A percentile compares a stretch with the other conserved stretches of the same genome.
Evolutionary conservation across 2,888 invertebrate species (phyloP).

Genomic region (Siphonodentalium dalli): DNA sequence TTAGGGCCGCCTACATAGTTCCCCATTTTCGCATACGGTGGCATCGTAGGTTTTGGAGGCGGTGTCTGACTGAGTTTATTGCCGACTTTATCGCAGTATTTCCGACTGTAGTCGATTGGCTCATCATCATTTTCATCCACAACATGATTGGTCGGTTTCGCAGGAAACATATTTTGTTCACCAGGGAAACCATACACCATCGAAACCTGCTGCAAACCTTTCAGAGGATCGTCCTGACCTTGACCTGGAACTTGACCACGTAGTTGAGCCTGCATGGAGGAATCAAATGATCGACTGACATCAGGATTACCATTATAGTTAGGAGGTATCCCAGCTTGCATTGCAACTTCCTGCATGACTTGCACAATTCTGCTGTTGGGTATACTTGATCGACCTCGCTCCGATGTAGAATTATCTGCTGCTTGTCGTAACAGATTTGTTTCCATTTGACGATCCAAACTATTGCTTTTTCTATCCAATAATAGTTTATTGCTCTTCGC

Average conservation of each 20-base stretch:
- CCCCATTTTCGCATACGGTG: conserved; percentile 35
- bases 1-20: conserved; percentile 35
- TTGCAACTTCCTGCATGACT: conserved; percentile 60
- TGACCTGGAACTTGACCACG: too few species aligned
- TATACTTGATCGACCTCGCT: conserved; percentile 28
- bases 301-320: too few species aligned
- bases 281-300: too few species aligned
- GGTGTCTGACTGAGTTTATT: conserved; percentile 6
- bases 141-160: too few species aligned
- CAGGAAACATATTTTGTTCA: too few species aligned
- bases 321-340: conserved; percentile 56
- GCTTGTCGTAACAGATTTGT: conserved; percentile 11
- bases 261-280: too few species aligned
- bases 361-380: conserved; percentile 54
- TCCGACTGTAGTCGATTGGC: conserved; percentile 52
- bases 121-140: conserved; percentile 40
- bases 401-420: conserved; percentile 26
- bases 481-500: conserved; percentile 41
- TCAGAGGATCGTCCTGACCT: too few species aligned
- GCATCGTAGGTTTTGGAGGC: conserved; percentile 5
- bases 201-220: too few species aligned
- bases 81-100: conserved; percentile 29
- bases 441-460: conserved; percentile 44
- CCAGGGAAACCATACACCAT: too few species aligned
- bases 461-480: conserved; percentile 43